Base-by-base conservation (phyloP, 2,797 vertebrate species). In the Aplochiton taeniatus region DNA sequence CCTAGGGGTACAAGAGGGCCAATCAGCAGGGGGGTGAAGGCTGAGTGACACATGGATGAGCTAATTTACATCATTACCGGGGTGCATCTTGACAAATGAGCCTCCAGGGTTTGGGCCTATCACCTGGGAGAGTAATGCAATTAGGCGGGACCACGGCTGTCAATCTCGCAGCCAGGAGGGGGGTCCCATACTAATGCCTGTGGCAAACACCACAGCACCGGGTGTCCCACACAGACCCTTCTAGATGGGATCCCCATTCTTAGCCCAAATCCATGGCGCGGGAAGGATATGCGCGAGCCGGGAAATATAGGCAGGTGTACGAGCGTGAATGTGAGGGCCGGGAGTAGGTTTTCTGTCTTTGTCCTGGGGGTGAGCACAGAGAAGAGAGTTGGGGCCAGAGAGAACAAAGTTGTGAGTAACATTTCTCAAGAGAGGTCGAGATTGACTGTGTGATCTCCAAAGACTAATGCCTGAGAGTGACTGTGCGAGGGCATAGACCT, bases 91-190 rank as follows among this genome's bases (percentile, higher is more conserved):
- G 86, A 92, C 91, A 92, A 91, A 91, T 90, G 87, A 91, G 88
- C 83, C 89, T 90, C 87, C 81, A 75, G 89, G 92, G 91, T 82
- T 70, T 9, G 75, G 79, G 85, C 88, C 88, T 89, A 86, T 90
- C 90, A 90, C 84, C 85, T 84, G 89, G 90, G 89, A 91, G 83
- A 82, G 85, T 93, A 93, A 93, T 93, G 89, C 89, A 93, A 93
- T 93, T 94, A 92, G 88, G 87, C 70, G 83, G 85, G 85, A 90
- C 89, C 89, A 87, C 74, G 89, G 88, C 90, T 91, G 90, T 92
- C 91, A 91, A 85, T 93, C 89, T 83, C 60, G 76, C 77, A 86
- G 79, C 85, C 79, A 83, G 13, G 31, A 31, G 31, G 65, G 86
- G 86, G 86, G 84, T 88, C 88, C 88, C 79, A 76, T 78, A 85